A percentile compares a stretch with the other conserved stretches of the same genome.
phyloP scores from a whole-genome alignment of 2,888 invertebrate genomes.

The Nemotelus pantherinus region DNA sequence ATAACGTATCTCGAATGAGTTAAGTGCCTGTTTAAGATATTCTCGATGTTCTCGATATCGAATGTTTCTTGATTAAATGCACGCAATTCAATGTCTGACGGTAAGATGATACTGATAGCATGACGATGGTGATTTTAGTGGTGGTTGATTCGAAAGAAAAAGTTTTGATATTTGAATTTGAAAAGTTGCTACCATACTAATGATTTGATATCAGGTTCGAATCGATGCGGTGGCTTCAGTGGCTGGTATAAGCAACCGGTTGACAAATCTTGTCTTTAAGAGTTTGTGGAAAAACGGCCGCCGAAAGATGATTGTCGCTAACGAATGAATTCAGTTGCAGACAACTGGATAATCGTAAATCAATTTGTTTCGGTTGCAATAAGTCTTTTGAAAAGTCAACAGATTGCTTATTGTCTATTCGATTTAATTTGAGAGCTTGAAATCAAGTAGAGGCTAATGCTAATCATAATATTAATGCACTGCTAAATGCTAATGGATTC shows the following conservation, averaged over 20 bases:
- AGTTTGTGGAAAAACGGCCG: too few relatives aligned
- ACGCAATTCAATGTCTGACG: background rate
- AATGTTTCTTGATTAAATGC: background rate
- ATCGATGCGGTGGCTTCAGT: background rate
- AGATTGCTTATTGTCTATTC: too few relatives aligned
- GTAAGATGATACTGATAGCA: conserved; percentile 17
- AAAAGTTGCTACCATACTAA: conserved; percentile 14
- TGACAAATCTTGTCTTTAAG: too few relatives aligned
- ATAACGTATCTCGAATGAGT: conserved; percentile 24
- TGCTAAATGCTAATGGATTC: too few relatives aligned
- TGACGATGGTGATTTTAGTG: background rate
- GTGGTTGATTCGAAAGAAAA: conserved; percentile 3
- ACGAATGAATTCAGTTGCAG: too few relatives aligned
- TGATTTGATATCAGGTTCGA: background rate
- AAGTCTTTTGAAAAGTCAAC: too few relatives aligned
- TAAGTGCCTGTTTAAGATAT: background rate
- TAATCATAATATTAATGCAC: too few relatives aligned
- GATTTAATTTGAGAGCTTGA: too few relatives aligned
- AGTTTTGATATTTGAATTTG: conserved; percentile 22
- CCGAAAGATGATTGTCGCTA: too few relatives aligned
- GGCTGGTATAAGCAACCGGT: background rate
- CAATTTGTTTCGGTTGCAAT: too few relatives aligned
- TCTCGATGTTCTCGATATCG: background rate
- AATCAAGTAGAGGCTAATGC: too few relatives aligned
- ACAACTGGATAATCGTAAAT: too few relatives aligned